Conservation (phyloP, 1,140 invertebrate genomes). For the Tribolium castaneum region DNA sequence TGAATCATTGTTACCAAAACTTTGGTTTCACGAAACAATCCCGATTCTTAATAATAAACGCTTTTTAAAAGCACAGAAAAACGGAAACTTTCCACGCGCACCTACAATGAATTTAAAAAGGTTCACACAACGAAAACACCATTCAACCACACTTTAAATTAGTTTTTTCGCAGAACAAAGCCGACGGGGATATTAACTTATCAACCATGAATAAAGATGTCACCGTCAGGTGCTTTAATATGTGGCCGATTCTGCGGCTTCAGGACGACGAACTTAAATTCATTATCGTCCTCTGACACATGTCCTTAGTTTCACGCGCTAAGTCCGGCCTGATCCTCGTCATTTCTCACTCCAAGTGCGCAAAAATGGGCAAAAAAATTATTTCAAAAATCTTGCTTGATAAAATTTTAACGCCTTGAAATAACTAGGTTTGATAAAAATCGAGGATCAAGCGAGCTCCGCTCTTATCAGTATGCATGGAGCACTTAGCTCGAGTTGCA, state of each 20-base stretch:
- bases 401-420: too few species aligned
- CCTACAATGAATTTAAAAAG: slow-evolving; percentile 21
- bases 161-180: background rate
- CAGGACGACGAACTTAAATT: slow-evolving; percentile 6
- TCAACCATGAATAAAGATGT: background rate
- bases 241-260: slow-evolving; percentile 7
- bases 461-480: background rate
- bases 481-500: background rate
- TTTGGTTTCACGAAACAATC: background rate
- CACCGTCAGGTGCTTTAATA: slow-evolving; percentile 9
- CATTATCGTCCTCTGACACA: slow-evolving; percentile 21
- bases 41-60: slow-evolving; percentile 10
- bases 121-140: slow-evolving; percentile 6
- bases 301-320: slow-evolving; percentile 24
- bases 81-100: background rate
- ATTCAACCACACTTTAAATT: slow-evolving; percentile 1
- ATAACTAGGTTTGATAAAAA: background rate
- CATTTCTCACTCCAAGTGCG: slow-evolving; percentile 18
- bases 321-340: slow-evolving; percentile 22
- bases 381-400: too few species aligned
- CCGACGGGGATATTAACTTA: background rate
- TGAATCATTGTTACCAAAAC: background rate
- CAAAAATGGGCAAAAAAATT: background rate
- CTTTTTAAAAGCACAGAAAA: background rate
- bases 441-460: background rate